Evolutionary conservation across 1,140 invertebrate species (phyloP).

Genomic region (Phymastichus coffea): DNA sequence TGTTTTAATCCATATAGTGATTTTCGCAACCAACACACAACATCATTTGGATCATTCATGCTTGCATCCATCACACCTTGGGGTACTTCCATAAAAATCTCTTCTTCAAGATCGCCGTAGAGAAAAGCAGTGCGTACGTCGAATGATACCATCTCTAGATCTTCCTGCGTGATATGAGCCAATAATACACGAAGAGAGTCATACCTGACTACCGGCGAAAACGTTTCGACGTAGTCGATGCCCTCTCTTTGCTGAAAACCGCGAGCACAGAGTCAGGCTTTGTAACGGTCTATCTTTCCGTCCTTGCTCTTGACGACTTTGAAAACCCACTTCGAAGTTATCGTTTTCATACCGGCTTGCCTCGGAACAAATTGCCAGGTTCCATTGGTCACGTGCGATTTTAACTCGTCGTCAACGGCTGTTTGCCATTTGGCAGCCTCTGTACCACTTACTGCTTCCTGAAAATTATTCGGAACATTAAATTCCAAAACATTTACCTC

Average conservation of each 20-base stretch:
- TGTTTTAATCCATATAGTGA: constrained; percentile 41
- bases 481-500: too few relatives aligned
- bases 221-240: constrained; percentile 37
- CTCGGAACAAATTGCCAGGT: neutral
- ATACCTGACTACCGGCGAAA: constrained; percentile 33
- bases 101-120: constrained; percentile 41
- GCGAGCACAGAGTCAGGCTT: constrained; percentile 32
- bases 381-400: neutral
- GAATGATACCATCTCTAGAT: constrained; percentile 28
- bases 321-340: constrained; percentile 7
- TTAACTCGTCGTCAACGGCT: neutral
- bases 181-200: constrained; percentile 30
- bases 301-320: neutral
- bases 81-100: constrained; percentile 47
- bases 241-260: constrained; percentile 34
- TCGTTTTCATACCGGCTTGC: neutral
- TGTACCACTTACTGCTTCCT: neutral
- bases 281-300: neutral
- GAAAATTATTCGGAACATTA: neutral
- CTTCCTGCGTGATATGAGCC: constrained; percentile 24
- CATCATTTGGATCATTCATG: too few relatives aligned
- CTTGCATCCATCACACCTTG: constrained; percentile 31
- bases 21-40: constrained; percentile 38
- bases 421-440: neutral
- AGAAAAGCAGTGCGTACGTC: constrained; percentile 33